phyloP scores from a whole-genome alignment of 2,888 invertebrate genomes.

The Therioaphis trifolii region DNA sequence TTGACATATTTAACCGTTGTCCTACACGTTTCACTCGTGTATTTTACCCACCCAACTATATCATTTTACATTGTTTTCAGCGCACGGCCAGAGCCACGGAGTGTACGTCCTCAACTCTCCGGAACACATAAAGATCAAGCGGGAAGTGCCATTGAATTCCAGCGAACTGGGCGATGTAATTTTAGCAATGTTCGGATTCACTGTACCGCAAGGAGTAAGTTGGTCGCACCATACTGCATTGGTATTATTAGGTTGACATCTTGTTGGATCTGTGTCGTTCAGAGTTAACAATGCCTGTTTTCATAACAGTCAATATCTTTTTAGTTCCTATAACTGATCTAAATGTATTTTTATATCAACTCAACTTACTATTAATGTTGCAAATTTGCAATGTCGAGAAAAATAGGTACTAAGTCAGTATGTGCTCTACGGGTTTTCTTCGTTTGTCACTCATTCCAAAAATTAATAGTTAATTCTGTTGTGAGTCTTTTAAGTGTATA shows the following conservation, averaged over 20 bases:
- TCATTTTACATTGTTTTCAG: neutral
- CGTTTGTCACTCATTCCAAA: too few relatives aligned
- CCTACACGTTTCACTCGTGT: neutral
- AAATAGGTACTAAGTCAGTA: too few relatives aligned
- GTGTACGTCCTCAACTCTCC: conserved; percentile 40
- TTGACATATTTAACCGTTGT: neutral
- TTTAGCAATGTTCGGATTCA: conserved; percentile 27
- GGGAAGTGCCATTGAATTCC: neutral
- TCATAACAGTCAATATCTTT: too few relatives aligned
- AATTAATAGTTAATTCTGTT: too few relatives aligned
- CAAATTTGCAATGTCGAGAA: neutral
- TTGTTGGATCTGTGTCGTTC: too few relatives aligned
- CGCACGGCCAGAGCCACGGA: neutral
- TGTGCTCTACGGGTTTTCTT: too few relatives aligned
- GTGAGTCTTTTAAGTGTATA: too few relatives aligned
- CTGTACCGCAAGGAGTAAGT: conserved; percentile 26
- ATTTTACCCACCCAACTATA: neutral
- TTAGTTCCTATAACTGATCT: too few relatives aligned
- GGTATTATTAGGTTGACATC: too few relatives aligned
- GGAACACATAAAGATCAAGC: neutral
- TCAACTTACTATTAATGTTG: neutral
- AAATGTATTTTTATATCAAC: too few relatives aligned
- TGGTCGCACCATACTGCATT: neutral
- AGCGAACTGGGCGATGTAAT: conserved; percentile 29
- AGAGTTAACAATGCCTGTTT: too few relatives aligned